phyloP scores from a whole-genome alignment of 2,113 vertebrate species.

The Diadophis punctatus region DNA sequence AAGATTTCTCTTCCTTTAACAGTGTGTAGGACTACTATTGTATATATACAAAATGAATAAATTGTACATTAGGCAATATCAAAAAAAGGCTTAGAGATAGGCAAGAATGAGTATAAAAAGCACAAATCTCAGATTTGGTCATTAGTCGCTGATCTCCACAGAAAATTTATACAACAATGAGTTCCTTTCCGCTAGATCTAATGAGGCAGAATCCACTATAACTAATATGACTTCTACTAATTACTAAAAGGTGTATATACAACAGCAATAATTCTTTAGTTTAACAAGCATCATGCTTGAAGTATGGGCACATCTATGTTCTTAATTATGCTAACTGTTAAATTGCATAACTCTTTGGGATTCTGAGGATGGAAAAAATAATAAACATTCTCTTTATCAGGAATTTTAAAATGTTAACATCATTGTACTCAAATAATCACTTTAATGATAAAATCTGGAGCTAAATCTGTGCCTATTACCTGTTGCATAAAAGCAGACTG shows the following conservation, averaged over 20 bases:
- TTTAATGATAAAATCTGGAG: slow-evolving; percentile 90
- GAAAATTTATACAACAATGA: slow-evolving; percentile 42
- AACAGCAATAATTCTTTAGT: slow-evolving; percentile 15
- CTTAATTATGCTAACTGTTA: slow-evolving; percentile 53
- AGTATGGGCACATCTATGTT: slow-evolving; percentile 52
- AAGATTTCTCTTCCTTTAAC: slow-evolving; percentile 62
- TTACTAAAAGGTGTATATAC: slow-evolving; percentile 36
- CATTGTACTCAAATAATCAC: slow-evolving; percentile 84
- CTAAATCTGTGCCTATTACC: slow-evolving; percentile 91
- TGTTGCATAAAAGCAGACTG: slow-evolving; percentile 92
- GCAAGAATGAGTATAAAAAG: slow-evolving; percentile 21
- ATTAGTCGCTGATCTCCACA: slow-evolving; percentile 69
- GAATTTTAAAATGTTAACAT: slow-evolving; percentile 42
- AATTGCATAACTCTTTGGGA: slow-evolving; percentile 55
- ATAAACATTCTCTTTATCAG: slow-evolving; percentile 51
- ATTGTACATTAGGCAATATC: slow-evolving; percentile 37
- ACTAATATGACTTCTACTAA: slow-evolving; percentile 54
- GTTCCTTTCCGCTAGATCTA: slow-evolving; percentile 52
- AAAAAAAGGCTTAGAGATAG: slow-evolving; percentile 53
- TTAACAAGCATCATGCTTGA: slow-evolving; percentile 57
- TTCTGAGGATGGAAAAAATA: slow-evolving; percentile 56
- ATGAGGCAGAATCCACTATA: slow-evolving; percentile 43
- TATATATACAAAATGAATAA: background rate
- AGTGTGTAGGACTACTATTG: slow-evolving; percentile 67
- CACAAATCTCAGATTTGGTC: slow-evolving; percentile 69